These are phyloP conservation scores for Microtus oregoni DNA, from an alignment of 2,113 vertebrate species.

Conservation along the genomic window DNA sequence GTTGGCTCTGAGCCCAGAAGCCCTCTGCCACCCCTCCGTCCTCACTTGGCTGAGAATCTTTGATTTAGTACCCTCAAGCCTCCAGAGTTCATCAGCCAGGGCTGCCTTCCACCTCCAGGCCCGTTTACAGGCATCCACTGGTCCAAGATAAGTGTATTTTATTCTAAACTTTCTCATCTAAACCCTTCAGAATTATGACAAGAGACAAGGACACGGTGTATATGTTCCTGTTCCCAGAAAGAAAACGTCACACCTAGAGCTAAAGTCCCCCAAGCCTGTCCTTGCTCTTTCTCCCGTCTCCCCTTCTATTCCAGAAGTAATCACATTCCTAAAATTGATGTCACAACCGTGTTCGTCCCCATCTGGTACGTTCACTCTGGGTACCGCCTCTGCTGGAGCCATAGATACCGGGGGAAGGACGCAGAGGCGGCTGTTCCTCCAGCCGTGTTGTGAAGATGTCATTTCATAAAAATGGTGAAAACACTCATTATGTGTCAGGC, in stretches of 20 bases:
- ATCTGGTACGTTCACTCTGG: not conserved
- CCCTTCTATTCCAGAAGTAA: not conserved
- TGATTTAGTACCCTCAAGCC: constrained; percentile 2
- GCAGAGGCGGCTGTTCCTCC: not conserved
- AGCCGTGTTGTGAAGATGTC: not conserved
- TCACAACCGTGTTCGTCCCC: not conserved
- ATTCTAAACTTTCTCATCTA: constrained; percentile 3
- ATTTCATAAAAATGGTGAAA: constrained; percentile 45
- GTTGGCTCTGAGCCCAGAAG: constrained; percentile 53
- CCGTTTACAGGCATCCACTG: not conserved
- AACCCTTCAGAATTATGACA: constrained; percentile 52
- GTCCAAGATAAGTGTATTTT: not conserved
- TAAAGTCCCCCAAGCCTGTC: not conserved
- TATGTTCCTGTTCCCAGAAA: constrained; percentile 11
- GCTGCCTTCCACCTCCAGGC: not conserved
- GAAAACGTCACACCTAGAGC: not conserved
- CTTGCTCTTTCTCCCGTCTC: not conserved
- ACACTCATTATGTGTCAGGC: constrained; percentile 10
- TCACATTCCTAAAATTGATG: constrained; percentile 19
- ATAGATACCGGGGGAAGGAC: not conserved
- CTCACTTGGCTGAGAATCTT: constrained; percentile 25
- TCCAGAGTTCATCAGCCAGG: not conserved
- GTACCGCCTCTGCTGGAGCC: not conserved
- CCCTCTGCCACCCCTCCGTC: not conserved
- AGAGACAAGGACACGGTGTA: not conserved